Evolutionary conservation across 1,140 invertebrate genomes (phyloP), one percentile per base, ranked within the genome.

Genomic region (Conopomorpha cramerella): DNA sequence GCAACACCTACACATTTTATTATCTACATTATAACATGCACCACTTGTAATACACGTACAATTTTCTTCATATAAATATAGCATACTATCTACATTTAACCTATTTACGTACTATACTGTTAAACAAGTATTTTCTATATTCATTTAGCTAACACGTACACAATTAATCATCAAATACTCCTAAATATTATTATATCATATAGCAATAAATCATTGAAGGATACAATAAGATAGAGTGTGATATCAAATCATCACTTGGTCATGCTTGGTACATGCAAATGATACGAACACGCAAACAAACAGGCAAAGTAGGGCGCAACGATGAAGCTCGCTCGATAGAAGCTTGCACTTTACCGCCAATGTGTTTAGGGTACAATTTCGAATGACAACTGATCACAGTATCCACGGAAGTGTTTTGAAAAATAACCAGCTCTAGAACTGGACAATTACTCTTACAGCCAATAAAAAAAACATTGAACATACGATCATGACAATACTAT

Each of bases 231-330:
- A n/a, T n/a, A n/a, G n/a, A n/a, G n/a, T n/a, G n/a, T n/a, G n/a
- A n/a, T n/a, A n/a, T 29, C 49, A 53, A 49, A 50, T 54, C 58
- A 58, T 56, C 51, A 63, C 52, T 55, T n/a, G 53, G 49, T 47
- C 70, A 76, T 76, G 70, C 70, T 58, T 42, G 55, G 49, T 55
- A 34, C 70, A 76, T 76, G 70, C 70, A 76, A 76, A 76, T 67
- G 46, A 76, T 65, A 67, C 37, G 62, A 44, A 76, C 64, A 71
- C 61, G 71, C 71, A 76, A 76, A 76, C 55, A 59, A 76, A 66
- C 53, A 52, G 30, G 11, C 28, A 56, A 39, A 64, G 41, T 46
- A n/a, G 12, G 68, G 70, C 55, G 71, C 60, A 70, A 74, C 53
- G 39, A 71, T 65, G 51, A 68, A 71, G 62, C 66, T 51, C 42